phyloP scores from a whole-genome alignment of 2,113 vertebrate genomes.

The Prionailurus bengalensis region DNA sequence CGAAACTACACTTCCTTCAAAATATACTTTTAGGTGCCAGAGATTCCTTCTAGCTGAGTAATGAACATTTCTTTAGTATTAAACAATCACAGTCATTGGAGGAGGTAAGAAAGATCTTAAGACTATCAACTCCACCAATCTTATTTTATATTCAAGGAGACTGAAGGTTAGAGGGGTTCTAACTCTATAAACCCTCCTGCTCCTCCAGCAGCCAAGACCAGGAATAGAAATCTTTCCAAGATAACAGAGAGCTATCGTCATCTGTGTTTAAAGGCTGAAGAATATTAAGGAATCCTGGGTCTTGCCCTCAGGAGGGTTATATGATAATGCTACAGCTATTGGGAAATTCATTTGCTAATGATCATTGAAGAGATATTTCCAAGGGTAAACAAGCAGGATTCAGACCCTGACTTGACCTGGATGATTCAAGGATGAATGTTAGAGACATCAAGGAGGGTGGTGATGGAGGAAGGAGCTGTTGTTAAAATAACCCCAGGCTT shows the following conservation, averaged over 20 bases:
- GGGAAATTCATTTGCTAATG: background rate
- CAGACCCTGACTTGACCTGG: background rate
- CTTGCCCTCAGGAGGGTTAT: background rate
- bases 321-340: background rate
- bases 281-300: background rate
- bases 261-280: background rate
- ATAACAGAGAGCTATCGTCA: background rate
- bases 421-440: conserved; percentile 57
- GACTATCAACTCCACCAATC: background rate
- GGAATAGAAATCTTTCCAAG: background rate
- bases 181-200: background rate
- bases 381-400: background rate
- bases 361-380: background rate
- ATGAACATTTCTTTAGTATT: conserved; percentile 51
- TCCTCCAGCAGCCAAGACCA: background rate
- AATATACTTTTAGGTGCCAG: conserved; percentile 31
- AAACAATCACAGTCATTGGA: conserved; percentile 36
- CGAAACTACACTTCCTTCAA: conserved; percentile 42
- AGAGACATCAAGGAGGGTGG: background rate
- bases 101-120: conserved; percentile 25
- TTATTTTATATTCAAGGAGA: conserved; percentile 37
- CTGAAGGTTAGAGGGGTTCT: background rate
- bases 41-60: conserved; percentile 58
- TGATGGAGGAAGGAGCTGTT: background rate
- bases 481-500: background rate